phyloP scores from a whole-genome alignment of 2,888 invertebrate genomes.

The Drosophila atripex region DNA sequence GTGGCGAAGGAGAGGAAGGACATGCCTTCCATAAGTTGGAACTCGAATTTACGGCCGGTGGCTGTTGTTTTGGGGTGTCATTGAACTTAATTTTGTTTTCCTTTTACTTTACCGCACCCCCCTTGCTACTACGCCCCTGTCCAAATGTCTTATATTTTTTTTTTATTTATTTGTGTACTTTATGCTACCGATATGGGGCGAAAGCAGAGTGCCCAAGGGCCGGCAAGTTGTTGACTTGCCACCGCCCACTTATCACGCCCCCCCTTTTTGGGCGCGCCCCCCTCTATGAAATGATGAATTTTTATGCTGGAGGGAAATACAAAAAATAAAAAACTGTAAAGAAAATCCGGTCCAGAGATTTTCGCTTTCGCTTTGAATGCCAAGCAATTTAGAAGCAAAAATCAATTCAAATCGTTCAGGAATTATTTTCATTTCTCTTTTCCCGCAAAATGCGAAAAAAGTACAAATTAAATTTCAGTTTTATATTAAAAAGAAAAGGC shows the following conservation, averaged over 20 bases:
- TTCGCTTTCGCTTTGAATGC: slow-evolving; percentile 5
- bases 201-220: slow-evolving; percentile 32
- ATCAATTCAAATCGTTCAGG: slow-evolving; percentile 3
- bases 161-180: slow-evolving; percentile 74
- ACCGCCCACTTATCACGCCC: slow-evolving; percentile 14
- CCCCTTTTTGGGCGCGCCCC: too few species aligned
- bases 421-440: slow-evolving; percentile 8
- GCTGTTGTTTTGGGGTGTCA: slow-evolving; percentile 64
- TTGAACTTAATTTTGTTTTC: slow-evolving; percentile 72
- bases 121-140: background rate
- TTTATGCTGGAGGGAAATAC: slow-evolving; percentile 17
- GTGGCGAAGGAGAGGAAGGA: slow-evolving; percentile 1
- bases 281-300: slow-evolving; percentile 30
- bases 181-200: slow-evolving; percentile 62
- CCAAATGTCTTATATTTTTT: slow-evolving; percentile 42
- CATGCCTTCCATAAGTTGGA: slow-evolving; percentile 32
- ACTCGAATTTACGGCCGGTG: slow-evolving; percentile 46
- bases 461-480: slow-evolving; percentile 26
- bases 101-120: slow-evolving; percentile 28
- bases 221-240: slow-evolving; percentile 62
- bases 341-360: slow-evolving; percentile 8
- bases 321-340: slow-evolving; percentile 4
- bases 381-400: slow-evolving; percentile 10
- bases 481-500: slow-evolving; percentile 2
- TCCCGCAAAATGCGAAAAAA: background rate